Percentiles rank a stretch among this genome's conserved stretches.
Conservation (phyloP, 2,797 vertebrate species). For the Adrianichthys oophorus region DNA sequence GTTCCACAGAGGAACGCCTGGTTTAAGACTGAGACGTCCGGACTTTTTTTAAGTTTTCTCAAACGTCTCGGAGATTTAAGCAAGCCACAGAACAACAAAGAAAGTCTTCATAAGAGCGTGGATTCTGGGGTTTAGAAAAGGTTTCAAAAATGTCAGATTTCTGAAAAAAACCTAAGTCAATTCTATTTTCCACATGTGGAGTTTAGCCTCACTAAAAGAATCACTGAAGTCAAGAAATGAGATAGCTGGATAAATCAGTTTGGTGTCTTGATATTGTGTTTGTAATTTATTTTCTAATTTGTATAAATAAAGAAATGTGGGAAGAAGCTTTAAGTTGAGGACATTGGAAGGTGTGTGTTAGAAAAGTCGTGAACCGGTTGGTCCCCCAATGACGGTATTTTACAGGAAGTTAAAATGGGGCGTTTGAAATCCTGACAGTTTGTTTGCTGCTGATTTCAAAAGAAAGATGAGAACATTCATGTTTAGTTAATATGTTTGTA, state of each 20-base stretch:
- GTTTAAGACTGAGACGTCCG: conserved; percentile 56
- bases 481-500: not conserved
- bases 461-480: conserved; percentile 4
- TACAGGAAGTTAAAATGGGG: conserved; percentile 13
- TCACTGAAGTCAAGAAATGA: too few relatives aligned
- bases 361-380: conserved; percentile 6
- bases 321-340: not conserved
- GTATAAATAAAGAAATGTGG: not conserved
- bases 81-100: conserved; percentile 56
- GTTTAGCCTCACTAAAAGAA: too few relatives aligned
- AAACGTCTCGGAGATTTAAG: conserved; percentile 70
- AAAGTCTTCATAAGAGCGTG: conserved; percentile 34
- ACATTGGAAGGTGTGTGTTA: conserved; percentile 6
- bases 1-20: conserved; percentile 37
- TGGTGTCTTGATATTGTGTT: too few relatives aligned
- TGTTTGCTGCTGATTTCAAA: conserved; percentile 18
- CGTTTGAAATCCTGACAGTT: conserved; percentile 3
- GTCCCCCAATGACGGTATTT: conserved; percentile 60
- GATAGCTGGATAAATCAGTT: too few relatives aligned
- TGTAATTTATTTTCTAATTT: too few relatives aligned
- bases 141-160: not conserved
- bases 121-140: conserved; percentile 45
- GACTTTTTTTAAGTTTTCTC: conserved; percentile 72
- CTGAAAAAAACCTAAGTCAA: too few relatives aligned
- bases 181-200: too few relatives aligned